Percentiles rank a stretch among this genome's conserved stretches.
These are phyloP conservation scores for Acanthiza pusilla DNA, from an alignment of 2,797 vertebrate genomes.

Conservation along the genomic window DNA sequence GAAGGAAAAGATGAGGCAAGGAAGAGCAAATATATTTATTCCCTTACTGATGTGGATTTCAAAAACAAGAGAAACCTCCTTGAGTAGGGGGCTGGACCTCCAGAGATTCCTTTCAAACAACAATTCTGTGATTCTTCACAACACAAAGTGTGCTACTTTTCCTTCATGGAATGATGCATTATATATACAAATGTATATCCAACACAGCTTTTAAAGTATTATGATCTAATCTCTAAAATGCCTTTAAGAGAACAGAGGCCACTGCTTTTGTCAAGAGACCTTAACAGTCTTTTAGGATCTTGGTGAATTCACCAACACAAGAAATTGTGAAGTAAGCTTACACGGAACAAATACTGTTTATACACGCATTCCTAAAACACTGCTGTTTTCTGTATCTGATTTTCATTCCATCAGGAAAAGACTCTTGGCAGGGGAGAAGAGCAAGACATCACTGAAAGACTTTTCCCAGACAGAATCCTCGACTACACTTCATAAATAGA, in stretches of 20 bases:
- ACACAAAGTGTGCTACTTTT: neutral
- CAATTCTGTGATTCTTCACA: neutral
- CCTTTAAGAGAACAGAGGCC: neutral
- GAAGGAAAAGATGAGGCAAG: neutral
- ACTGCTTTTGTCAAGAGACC: neutral
- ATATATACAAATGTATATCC: neutral
- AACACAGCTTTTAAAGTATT: neutral
- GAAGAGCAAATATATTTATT: neutral
- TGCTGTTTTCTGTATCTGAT: neutral
- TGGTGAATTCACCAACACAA: neutral
- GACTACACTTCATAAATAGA: neutral
- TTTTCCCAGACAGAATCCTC: neutral
- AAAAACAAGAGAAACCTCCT: neutral
- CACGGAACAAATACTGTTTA: neutral
- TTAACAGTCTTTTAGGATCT: neutral
- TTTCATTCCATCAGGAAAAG: neutral
- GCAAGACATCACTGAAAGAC: neutral
- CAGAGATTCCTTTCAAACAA: neutral
- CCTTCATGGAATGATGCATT: neutral
- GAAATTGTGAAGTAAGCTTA: neutral
- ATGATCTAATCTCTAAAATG: neutral
- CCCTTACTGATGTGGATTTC: neutral
- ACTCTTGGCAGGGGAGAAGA: neutral
- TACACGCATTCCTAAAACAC: rapidly evolving
- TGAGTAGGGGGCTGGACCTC: neutral